A percentile compares a stretch with the other conserved stretches of the same genome.
Conservation (phyloP, 53 echinoderm and acorn worm species). For the Actinopyga echinites region DNA sequence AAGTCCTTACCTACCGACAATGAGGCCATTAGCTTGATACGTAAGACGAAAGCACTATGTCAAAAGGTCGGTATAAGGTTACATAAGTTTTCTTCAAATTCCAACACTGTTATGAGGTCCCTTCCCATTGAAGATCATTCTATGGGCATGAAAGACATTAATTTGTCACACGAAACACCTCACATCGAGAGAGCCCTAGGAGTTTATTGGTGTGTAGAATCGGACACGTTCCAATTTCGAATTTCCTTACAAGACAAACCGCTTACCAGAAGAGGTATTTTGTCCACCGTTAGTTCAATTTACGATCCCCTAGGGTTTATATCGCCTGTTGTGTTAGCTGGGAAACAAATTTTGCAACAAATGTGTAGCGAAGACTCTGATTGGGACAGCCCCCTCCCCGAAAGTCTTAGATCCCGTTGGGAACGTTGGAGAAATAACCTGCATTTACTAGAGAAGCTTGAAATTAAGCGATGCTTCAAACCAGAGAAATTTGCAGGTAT, state of each 20-base stretch:
- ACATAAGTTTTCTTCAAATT: no score
- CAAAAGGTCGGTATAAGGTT: no score
- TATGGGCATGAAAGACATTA: background rate
- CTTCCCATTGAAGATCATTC: constrained; percentile 42
- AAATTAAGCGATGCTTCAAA: constrained; percentile 58
- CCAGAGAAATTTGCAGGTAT: constrained; percentile 51
- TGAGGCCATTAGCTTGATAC: no score
- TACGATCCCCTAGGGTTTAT: constrained; percentile 60
- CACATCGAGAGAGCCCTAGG: no score
- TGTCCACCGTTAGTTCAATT: no score
- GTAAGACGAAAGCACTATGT: no score
- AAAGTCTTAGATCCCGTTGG: constrained; percentile 43
- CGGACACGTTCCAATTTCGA: constrained; percentile 43
- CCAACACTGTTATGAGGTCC: constrained; percentile 39
- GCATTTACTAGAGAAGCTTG: background rate
- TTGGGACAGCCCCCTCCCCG: no score
- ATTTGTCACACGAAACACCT: background rate
- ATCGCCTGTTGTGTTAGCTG: constrained; percentile 54
- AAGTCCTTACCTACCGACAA: constrained; percentile 51
- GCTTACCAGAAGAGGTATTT: no score
- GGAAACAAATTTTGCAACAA: no score
- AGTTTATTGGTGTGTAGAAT: no score
- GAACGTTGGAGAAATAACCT: constrained; percentile 43
- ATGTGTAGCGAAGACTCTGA: no score
- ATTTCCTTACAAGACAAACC: no score